A percentile compares a stretch with the other conserved stretches of the same genome.
phyloP scores from a whole-genome alignment of 2,797 vertebrate species.

The Acropternis orthonyx region DNA sequence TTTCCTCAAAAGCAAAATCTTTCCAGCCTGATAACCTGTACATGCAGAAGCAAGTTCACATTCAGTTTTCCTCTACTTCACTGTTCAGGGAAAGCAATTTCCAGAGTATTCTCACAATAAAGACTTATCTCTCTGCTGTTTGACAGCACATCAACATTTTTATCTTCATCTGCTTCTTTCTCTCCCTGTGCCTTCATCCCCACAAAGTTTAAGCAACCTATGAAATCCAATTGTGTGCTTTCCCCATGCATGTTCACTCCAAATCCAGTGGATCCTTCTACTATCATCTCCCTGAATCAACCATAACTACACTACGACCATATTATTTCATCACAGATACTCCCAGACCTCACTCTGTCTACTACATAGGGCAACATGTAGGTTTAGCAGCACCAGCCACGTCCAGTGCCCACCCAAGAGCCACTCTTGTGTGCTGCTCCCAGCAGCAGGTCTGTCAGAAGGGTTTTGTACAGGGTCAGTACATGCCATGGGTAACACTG shows the following conservation, averaged over 20 bases:
- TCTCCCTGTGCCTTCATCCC: not conserved
- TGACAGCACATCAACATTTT: not conserved
- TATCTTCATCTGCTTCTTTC: not conserved
- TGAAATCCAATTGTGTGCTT: not conserved
- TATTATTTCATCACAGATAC: not conserved
- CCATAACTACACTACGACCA: not conserved
- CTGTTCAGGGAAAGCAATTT: not conserved
- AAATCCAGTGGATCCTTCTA: not conserved
- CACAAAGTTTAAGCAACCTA: not conserved
- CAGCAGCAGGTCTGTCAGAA: not conserved
- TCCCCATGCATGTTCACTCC: fast-evolving
- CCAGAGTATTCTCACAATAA: not conserved
- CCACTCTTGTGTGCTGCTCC: not conserved
- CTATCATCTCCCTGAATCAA: not conserved
- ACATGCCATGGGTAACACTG: not conserved
- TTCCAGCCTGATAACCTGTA: not conserved
- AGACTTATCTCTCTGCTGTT: not conserved
- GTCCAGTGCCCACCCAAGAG: not conserved
- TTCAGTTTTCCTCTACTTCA: not conserved
- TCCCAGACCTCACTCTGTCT: not conserved
- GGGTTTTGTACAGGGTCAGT: not conserved
- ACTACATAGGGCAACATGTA: fast-evolving
- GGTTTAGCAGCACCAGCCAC: not conserved
- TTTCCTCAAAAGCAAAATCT: not conserved
- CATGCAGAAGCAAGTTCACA: not conserved